Evolutionary conservation across 2,797 vertebrate genomes (phyloP).

Genomic region (Enteromius fasciolatus): DNA sequence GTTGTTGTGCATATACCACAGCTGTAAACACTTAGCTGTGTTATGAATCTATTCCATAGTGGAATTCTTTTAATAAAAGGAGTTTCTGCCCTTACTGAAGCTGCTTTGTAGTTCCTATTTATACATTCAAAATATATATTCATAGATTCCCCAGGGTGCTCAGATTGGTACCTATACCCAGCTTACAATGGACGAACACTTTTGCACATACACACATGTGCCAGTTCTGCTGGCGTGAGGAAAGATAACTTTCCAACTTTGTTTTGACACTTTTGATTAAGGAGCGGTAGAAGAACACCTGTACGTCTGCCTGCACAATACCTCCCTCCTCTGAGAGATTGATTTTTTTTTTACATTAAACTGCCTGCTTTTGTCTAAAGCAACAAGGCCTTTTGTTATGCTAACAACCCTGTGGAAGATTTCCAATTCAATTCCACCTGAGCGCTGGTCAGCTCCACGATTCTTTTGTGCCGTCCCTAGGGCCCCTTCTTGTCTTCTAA

Average conservation of each 20-base stretch:
- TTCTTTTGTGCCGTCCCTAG: conserved; percentile 85
- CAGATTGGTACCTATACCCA: not conserved
- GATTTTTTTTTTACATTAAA: conserved; percentile 86
- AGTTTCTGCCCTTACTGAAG: conserved; percentile 3
- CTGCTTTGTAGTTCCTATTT: not conserved
- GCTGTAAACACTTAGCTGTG: not conserved
- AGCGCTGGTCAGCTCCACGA: conserved; percentile 89
- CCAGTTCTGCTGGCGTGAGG: conserved; percentile 51
- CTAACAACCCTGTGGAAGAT: conserved; percentile 87
- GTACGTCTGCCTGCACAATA: conserved; percentile 80
- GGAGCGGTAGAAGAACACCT: conserved; percentile 76
- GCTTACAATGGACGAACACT: conserved; percentile 54
- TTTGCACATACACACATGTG: conserved; percentile 59
- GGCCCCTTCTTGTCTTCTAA: conserved; percentile 91
- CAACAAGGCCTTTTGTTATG: conserved; percentile 91
- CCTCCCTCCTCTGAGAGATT: conserved; percentile 80
- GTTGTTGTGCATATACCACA: not conserved
- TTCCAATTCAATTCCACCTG: conserved; percentile 98
- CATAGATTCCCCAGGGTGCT: not conserved
- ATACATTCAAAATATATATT: conserved; percentile 15
- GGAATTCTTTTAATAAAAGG: not conserved
- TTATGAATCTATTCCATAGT: conserved; percentile 1
- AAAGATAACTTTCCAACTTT: conserved; percentile 72
- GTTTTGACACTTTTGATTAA: conserved; percentile 85
- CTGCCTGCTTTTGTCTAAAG: conserved; percentile 89